A percentile compares a stretch with the other conserved stretches of the same genome.
These are phyloP conservation scores for Hydrotaea diabolus DNA, from an alignment of 2,888 invertebrate genomes.

Conservation along the genomic window DNA sequence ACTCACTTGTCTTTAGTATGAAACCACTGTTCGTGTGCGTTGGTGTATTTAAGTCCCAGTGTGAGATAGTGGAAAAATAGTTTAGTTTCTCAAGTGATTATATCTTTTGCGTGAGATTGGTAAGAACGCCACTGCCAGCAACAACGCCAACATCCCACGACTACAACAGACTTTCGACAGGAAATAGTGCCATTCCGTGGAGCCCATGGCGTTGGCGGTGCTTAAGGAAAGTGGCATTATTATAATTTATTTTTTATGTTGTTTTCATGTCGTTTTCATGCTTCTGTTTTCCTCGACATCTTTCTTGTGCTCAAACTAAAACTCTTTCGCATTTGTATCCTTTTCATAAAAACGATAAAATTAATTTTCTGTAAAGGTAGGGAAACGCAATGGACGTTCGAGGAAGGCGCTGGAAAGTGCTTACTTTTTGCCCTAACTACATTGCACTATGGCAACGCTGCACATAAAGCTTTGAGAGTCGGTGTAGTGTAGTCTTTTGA, in stretches of 20 bases:
- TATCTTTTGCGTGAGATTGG: constrained; percentile 64
- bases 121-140: constrained; percentile 44
- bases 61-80: constrained; percentile 5
- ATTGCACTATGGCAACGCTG: constrained; percentile 5
- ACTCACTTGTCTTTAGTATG: no score
- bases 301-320: no score
- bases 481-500: not conserved
- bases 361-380: constrained; percentile 30
- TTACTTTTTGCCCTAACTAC: not conserved
- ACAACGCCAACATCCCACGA: not conserved
- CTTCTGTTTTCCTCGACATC: not conserved
- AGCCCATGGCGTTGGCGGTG: not conserved
- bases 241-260: constrained; percentile 34
- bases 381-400: not conserved
- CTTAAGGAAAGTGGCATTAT: constrained; percentile 36
- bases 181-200: not conserved
- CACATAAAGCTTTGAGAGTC: not conserved
- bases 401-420: not conserved
- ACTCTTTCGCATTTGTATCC: constrained; percentile 17
- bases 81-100: constrained; percentile 51
- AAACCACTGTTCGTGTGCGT: not conserved
- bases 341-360: constrained; percentile 16
- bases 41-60: not conserved
- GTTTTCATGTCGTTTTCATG: not conserved
- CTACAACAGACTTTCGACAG: not conserved